Percentiles rank a stretch among this genome's conserved stretches.
These are phyloP conservation scores for Tachystola acroxantha DNA, from an alignment of 2,888 invertebrate genomes.

Conservation along the genomic window DNA sequence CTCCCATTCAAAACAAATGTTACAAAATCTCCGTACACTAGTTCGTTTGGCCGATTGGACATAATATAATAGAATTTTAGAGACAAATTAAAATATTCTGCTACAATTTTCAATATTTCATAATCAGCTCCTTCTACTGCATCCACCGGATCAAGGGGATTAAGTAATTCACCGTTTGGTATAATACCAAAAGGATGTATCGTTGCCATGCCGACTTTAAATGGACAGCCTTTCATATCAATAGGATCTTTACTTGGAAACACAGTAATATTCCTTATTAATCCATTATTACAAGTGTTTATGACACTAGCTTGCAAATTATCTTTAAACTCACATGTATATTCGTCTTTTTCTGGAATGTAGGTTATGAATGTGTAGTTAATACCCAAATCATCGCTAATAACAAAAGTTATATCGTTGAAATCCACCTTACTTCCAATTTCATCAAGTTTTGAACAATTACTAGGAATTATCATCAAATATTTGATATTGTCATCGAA, in stretches of 20 bases:
- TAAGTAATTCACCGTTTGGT: conserved; percentile 24
- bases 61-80: conserved; percentile 24
- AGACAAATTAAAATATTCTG: conserved; percentile 42
- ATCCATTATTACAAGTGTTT: conserved; percentile 34
- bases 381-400: conserved; percentile 17
- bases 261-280: conserved; percentile 15
- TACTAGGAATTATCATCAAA: conserved; percentile 27
- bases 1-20: conserved; percentile 43
- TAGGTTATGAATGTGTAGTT: conserved; percentile 24
- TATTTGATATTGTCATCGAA: conserved; percentile 25
- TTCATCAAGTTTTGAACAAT: conserved; percentile 19
- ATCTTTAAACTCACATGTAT: conserved; percentile 28
- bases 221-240: conserved; percentile 44
- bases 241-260: conserved; percentile 36
- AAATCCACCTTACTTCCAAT: conserved; percentile 22
- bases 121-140: conserved; percentile 41
- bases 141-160: conserved; percentile 33
- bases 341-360: conserved; percentile 31
- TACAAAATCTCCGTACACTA: conserved; percentile 22
- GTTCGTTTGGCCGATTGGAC: background rate
- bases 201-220: conserved; percentile 42
- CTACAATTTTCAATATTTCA: conserved; percentile 49
- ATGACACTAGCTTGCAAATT: conserved; percentile 20
- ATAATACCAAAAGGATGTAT: conserved; percentile 42
- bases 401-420: conserved; percentile 34